Base-by-base conservation (phyloP, 2,888 invertebrate species). In the Agrochola litura region DNA sequence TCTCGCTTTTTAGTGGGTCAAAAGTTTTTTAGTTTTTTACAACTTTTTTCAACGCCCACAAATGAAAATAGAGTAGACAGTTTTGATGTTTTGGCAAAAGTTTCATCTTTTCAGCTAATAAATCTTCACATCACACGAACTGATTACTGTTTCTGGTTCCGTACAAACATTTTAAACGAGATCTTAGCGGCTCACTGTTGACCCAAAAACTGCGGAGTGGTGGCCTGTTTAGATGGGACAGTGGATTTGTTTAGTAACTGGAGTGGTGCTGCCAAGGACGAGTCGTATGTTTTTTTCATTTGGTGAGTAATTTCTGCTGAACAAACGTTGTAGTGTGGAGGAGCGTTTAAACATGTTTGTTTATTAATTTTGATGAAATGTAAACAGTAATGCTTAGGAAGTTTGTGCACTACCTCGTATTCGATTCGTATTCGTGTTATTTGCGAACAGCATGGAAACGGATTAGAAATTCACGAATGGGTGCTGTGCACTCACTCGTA, bases 191-290 rank as follows among this genome's bases (percentile, higher is more conserved):
- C 61, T 58, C 75, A 73, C 71, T 89, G 84, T 88, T 91, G 91
- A 91, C 91, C 92, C 72, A 89, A 82, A 91, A 90, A 88, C 83
- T 63, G 72, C 65, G 61, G 70, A 88, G 84, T 85, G 69, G 78
- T 16, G 78, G 30, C 54, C 12, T 78, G 54, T 77, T 86, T 63
- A 64, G 65, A 75, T n/a, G 5, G 16, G 61, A 37, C 49, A 72
- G 65, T 54, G 25, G 25, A 43, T 83, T 64, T n/a, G 54, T 41
- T 77, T 83, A 83, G 78, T 83, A 56, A 83, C 77, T 58, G 0
- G 66, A 82, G 65, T 6, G 16, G 12, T 5, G 43, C 5, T 75
- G 12, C 10, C 64, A 82, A 78, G 75, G 75, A 37, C 30, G 30
- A 30, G 30, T 22, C 6, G 19, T 81, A 41, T 56, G n/a, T 46